Conservation (phyloP, 1,140 invertebrate species). For the Sinonovacula constricta region DNA sequence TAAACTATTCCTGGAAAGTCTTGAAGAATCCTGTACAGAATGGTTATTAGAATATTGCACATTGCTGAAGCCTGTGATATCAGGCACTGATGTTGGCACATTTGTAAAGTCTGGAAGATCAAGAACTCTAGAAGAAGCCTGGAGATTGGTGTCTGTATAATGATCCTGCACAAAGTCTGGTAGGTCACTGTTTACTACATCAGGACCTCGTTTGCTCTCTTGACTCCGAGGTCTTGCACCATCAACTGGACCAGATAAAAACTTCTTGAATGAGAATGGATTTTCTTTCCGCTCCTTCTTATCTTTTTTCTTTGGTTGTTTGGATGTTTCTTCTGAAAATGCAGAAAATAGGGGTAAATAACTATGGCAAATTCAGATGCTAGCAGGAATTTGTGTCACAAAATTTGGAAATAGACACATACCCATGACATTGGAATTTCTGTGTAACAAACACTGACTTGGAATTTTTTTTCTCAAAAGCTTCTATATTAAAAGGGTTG, state of each 20-base stretch:
- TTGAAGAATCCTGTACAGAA: no score
- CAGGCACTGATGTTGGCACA: not conserved
- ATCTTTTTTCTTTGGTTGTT: constrained; percentile 51
- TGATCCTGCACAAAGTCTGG: constrained; percentile 76
- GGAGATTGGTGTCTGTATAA: constrained; percentile 48
- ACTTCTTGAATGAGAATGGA: constrained; percentile 77
- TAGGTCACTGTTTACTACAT: constrained; percentile 68
- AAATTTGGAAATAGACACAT: no score
- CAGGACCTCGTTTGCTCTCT: constrained; percentile 42
- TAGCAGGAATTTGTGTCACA: no score
- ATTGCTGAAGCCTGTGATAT: not conserved
- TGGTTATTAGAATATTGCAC: constrained; percentile 1
- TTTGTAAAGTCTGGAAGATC: constrained; percentile 68
- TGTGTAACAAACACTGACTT: no score
- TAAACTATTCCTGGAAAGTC: no score
- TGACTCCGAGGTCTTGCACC: constrained; percentile 28
- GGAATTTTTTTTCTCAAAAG: no score
- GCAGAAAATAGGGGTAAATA: no score
- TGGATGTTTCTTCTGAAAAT: constrained; percentile 52
- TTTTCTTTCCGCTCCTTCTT: constrained; percentile 68
- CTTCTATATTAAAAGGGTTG: no score
- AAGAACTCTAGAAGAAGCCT: constrained; percentile 46
- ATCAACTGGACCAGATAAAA: constrained; percentile 56
- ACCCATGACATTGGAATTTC: no score
- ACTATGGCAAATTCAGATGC: no score